phyloP scores from a whole-genome alignment of 2,797 vertebrate species.

The Enteromius afrohamiltoni region DNA sequence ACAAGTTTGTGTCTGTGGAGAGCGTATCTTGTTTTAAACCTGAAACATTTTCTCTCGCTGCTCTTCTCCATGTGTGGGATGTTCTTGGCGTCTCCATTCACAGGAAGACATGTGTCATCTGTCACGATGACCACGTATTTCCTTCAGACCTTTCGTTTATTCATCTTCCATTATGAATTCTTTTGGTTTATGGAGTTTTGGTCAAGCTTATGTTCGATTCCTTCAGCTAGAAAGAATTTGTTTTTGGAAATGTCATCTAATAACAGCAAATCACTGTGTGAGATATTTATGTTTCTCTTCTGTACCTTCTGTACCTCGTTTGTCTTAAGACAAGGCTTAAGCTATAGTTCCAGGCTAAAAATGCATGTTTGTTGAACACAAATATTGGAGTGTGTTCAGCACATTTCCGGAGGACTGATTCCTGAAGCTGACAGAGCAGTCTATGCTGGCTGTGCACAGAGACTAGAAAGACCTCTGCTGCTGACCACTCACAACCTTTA shows the following conservation, averaged over 20 bases:
- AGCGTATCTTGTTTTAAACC: neutral
- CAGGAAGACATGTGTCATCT: neutral
- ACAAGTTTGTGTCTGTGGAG: neutral
- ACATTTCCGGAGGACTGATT: too few species aligned
- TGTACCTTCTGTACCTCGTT: neutral
- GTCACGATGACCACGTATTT: neutral
- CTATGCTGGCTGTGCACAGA: too few species aligned
- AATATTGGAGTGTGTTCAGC: too few species aligned
- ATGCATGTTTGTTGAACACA: too few species aligned
- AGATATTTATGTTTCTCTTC: neutral
- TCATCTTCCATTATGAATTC: neutral
- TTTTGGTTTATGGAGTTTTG: neutral
- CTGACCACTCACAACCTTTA: too few species aligned
- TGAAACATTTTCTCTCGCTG: neutral
- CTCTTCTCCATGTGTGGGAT: neutral
- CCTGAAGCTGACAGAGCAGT: too few species aligned
- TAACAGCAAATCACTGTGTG: neutral
- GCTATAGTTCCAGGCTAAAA: too few species aligned
- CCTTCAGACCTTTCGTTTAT: neutral
- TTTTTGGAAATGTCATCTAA: too few species aligned
- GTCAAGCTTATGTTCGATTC: neutral
- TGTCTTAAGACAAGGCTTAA: too few species aligned
- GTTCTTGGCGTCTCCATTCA: neutral
- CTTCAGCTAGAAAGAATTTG: too few species aligned
- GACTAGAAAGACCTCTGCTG: too few species aligned